These are phyloP conservation scores for Eupithecia exiguata DNA, from an alignment of 2,888 invertebrate species.

Conservation along the genomic window DNA sequence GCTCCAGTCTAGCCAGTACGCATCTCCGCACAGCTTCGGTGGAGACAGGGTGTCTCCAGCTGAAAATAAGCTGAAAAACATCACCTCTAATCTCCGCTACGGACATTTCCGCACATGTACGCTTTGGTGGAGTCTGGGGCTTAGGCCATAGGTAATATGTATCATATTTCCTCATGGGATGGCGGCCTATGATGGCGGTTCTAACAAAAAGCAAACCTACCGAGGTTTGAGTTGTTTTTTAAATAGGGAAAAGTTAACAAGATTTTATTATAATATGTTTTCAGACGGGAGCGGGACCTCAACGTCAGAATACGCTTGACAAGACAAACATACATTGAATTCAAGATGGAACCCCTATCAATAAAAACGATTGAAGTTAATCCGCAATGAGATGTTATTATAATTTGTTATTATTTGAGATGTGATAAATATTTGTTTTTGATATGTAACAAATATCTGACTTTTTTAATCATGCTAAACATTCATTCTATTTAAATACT, in stretches of 20 bases:
- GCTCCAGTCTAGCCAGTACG: too few species aligned
- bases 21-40: too few species aligned
- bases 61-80: too few species aligned
- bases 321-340: slow-evolving; percentile 54
- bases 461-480: neutral
- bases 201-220: neutral
- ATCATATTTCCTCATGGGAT: too few species aligned
- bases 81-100: too few species aligned
- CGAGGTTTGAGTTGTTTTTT: neutral
- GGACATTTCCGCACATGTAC: too few species aligned
- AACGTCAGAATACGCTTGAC: slow-evolving; percentile 58
- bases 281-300: slow-evolving; percentile 57
- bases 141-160: too few species aligned
- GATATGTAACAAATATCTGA: neutral
- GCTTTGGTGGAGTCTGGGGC: too few species aligned
- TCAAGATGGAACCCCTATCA: slow-evolving; percentile 69
- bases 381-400: slow-evolving; percentile 42
- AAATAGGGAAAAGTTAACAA: neutral
- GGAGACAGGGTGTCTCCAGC: too few species aligned
- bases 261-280: slow-evolving; percentile 36
- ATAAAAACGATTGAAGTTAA: slow-evolving; percentile 77
- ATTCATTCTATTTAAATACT: too few species aligned
- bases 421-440: slow-evolving; percentile 11
- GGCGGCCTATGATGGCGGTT: neutral
- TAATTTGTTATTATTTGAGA: slow-evolving; percentile 9